Base-by-base conservation (phyloP, 1,140 invertebrate species). In the Polyergus mexicanus region DNA sequence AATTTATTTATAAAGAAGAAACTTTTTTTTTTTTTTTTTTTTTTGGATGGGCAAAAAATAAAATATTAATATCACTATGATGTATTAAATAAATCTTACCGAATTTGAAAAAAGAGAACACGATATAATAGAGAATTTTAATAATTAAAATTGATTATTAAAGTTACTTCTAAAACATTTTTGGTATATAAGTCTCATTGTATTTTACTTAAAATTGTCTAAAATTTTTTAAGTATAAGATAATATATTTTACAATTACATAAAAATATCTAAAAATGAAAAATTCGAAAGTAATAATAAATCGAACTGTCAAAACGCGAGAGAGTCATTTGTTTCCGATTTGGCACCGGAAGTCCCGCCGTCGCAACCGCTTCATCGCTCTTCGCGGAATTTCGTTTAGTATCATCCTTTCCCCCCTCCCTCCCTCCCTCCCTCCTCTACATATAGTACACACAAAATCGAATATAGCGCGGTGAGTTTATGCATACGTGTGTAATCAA, bases 331-430 rank as follows among this genome's bases (percentile, higher is more conserved):
- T 32, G 32, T 69, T 22, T 41, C 2, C 2, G 47, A 41, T 5
- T 69, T 56, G 44, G n/a, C 77, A 69, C 77, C 77, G 65, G 77
- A 80, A 80, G 77, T 80, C 0, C 3, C 16, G 8, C 3, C 16
- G 8, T 19, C 65, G 13, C n/a, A 2, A 38, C 25, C 13, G 62
- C 8, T 68, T 16, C 13, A 54, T 32, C 6, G 44, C 35, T 65
- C 60, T 28, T 80, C 32, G 44, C 22, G 32, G 44, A 38, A 41
- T 58, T 32, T 16, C 22, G n/a, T 54, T 69, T 69, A 58, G 22
- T 5, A 38, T 54, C 77, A 28, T 77, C 25, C 7, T 32, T 51
- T 28, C 22, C 19, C 13, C 3, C n/a, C 13, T 47, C 47, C 5
- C 16, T 51, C 5, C 25, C 13, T 47, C 47, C 5, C 13, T 47